A percentile compares a stretch with the other conserved stretches of the same genome.
These are phyloP conservation scores for Apotomis betuletana DNA, from an alignment of 2,888 invertebrate genomes.

Conservation along the genomic window DNA sequence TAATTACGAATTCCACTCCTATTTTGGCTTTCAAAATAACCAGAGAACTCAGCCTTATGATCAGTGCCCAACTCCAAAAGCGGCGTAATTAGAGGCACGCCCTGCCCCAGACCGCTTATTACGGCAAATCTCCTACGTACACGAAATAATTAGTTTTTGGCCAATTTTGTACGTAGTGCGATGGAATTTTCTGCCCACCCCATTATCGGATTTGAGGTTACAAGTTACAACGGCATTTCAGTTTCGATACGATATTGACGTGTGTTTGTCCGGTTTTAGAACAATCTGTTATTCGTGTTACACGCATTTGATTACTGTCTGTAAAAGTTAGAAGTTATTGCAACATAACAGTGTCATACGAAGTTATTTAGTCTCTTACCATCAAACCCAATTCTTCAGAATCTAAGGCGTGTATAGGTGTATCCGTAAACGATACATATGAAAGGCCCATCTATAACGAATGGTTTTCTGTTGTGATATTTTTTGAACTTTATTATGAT, in stretches of 20 bases:
- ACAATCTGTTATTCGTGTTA: not conserved
- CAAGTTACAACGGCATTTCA: not conserved
- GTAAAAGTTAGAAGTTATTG: too few relatives aligned
- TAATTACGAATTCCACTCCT: conserved; percentile 14
- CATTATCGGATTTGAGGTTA: not conserved
- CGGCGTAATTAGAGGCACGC: conserved; percentile 9
- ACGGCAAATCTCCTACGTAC: conserved; percentile 19
- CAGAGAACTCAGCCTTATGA: conserved; percentile 10
- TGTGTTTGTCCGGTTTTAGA: not conserved
- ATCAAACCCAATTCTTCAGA: too few relatives aligned
- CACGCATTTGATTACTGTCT: not conserved
- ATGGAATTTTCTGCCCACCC: conserved; percentile 4
- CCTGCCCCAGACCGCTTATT: conserved; percentile 24
- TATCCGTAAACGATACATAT: too few relatives aligned
- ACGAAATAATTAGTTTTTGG: conserved; percentile 30
- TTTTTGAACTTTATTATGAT: too few relatives aligned
- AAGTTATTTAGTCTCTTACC: too few relatives aligned
- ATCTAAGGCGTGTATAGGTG: too few relatives aligned
- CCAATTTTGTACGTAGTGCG: conserved; percentile 19
- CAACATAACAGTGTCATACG: too few relatives aligned
- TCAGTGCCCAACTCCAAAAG: conserved; percentile 19
- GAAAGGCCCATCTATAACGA: too few relatives aligned
- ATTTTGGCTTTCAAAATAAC: conserved; percentile 20
- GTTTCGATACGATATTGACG: not conserved
- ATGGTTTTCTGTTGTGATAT: too few relatives aligned